Percentiles rank a stretch among this genome's conserved stretches.
Evolutionary conservation across 2,888 invertebrate genomes (phyloP).

Genomic region (Ptychoptera contaminata): DNA sequence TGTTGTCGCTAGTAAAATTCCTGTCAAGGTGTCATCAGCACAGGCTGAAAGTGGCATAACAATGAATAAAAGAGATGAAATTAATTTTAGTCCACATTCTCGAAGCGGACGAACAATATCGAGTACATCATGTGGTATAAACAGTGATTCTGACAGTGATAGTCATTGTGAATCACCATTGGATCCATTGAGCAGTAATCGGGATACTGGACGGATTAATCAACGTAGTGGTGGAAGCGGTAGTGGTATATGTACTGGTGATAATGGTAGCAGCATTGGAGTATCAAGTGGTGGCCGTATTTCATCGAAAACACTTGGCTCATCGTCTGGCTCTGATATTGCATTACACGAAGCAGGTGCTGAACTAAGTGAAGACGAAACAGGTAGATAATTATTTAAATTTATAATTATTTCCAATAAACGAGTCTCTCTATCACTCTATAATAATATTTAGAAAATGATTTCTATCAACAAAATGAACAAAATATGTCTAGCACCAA

Average conservation of each 20-base stretch:
- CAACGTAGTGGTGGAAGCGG: neutral
- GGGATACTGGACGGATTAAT: neutral
- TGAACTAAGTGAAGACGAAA: conserved; percentile 44
- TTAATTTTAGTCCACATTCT: no score
- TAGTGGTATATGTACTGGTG: neutral
- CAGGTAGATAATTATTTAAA: conserved; percentile 30
- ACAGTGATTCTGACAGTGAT: conserved; percentile 9
- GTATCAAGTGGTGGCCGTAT: conserved; percentile 26
- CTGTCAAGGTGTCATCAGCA: no score
- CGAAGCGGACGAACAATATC: no score
- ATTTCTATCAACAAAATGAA: neutral
- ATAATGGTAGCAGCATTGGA: conserved; percentile 23
- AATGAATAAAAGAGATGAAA: no score
- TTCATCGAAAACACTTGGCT: conserved; percentile 34
- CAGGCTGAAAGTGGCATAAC: no score
- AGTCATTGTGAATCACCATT: conserved; percentile 10
- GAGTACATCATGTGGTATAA: neutral
- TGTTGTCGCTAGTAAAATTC: no score
- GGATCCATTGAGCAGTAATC: conserved; percentile 2
- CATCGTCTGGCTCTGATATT: conserved; percentile 46
- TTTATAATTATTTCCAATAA: no score
- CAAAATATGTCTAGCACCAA: neutral
- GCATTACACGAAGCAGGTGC: conserved; percentile 46
- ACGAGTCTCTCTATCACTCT: no score
- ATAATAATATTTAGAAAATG: no score